A percentile compares a stretch with the other conserved stretches of the same genome.
These are phyloP conservation scores for Chroicocephalus ridibundus DNA, from an alignment of 2,113 vertebrate species.

Conservation along the genomic window DNA sequence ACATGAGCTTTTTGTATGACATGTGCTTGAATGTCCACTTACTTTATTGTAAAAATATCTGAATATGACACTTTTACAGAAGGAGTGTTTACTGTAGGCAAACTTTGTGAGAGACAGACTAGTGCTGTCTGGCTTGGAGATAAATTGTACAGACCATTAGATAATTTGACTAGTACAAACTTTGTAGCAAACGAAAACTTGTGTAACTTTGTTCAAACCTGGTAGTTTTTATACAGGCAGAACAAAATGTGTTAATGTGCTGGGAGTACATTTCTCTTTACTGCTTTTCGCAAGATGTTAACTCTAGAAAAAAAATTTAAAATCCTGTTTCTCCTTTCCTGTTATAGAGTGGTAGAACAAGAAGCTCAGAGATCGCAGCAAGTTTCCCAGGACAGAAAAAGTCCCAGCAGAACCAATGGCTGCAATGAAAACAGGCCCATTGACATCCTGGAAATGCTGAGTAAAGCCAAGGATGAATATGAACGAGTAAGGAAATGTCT, in stretches of 20 bases:
- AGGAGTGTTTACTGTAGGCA: not conserved
- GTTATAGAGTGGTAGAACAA: conserved; percentile 87
- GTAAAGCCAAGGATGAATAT: conserved; percentile 96
- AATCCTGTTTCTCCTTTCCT: not conserved
- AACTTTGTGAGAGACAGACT: not conserved
- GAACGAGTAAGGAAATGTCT: conserved; percentile 80
- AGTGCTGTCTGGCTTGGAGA: not conserved
- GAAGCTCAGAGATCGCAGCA: conserved; percentile 84
- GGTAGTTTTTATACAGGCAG: not conserved
- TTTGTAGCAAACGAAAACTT: not conserved
- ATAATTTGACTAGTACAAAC: not conserved
- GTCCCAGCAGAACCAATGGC: conserved; percentile 81
- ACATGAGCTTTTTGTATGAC: not conserved
- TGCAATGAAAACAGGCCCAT: conserved; percentile 80
- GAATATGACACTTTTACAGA: not conserved
- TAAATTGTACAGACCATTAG: not conserved
- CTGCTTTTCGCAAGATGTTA: not conserved
- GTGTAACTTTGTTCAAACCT: not conserved
- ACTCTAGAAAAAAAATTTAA: not conserved
- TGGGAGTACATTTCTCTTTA: not conserved
- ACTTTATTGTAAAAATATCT: not conserved
- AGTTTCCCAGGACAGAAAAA: conserved; percentile 77
- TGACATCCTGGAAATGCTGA: conserved; percentile 95
- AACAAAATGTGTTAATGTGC: not conserved
- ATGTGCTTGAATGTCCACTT: not conserved